phyloP scores from a whole-genome alignment of 2,888 invertebrate species.

The Thyatira batis region DNA sequence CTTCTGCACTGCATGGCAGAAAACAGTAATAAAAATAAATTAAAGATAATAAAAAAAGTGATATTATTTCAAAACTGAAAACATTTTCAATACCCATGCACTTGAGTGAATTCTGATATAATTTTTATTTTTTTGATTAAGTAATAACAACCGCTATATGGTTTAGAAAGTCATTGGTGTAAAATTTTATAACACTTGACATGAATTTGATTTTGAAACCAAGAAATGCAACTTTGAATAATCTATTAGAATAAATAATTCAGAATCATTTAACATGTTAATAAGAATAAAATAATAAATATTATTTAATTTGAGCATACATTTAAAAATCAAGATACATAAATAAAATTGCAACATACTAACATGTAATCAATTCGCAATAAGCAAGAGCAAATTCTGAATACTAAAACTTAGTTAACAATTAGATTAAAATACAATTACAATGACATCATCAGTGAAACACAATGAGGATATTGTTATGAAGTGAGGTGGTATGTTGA shows the following conservation, averaged over 20 bases:
- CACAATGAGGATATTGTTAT: not conserved
- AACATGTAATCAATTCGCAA: not conserved
- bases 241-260: not conserved
- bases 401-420: not conserved
- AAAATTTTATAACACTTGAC: too few species aligned
- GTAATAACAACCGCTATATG: too few species aligned
- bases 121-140: too few species aligned
- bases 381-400: not conserved
- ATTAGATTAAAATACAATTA: not conserved
- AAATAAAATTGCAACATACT: not conserved
- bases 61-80: too few species aligned
- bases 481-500: not conserved
- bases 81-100: too few species aligned
- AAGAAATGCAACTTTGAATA: not conserved
- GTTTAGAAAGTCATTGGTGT: too few species aligned
- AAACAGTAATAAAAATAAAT: too few species aligned
- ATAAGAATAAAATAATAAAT: too few species aligned
- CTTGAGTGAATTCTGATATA: too few species aligned
- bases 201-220: too few species aligned
- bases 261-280: not conserved
- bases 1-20: too few species aligned
- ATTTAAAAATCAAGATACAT: not conserved
- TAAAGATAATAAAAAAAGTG: too few species aligned
- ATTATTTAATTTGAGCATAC: not conserved
- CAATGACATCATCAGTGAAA: not conserved